phyloP scores from a whole-genome alignment of 2,113 vertebrate species.

The Anoura caudifer region DNA sequence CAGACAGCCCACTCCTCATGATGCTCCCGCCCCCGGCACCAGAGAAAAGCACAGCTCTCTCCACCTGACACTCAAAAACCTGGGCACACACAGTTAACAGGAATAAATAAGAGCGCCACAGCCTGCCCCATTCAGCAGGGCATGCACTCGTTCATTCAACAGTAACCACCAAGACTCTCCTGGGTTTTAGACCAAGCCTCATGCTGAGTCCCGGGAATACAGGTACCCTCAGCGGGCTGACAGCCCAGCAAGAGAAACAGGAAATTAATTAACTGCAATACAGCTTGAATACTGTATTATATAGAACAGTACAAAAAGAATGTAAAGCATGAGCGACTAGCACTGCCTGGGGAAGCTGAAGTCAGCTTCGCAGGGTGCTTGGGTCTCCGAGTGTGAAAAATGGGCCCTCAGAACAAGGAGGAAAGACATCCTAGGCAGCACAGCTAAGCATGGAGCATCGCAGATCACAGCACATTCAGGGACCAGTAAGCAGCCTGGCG shows the following conservation, averaged over 20 bases:
- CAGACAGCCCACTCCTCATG: not conserved
- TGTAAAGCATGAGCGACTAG: not conserved
- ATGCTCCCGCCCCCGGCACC: not conserved
- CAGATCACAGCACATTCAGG: not conserved
- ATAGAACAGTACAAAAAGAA: not conserved
- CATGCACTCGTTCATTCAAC: not conserved
- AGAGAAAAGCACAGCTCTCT: not conserved
- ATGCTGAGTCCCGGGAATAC: not conserved
- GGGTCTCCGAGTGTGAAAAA: not conserved
- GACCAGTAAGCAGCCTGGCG: not conserved
- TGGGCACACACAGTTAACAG: not conserved
- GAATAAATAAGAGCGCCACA: not conserved
- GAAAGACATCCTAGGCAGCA: not conserved
- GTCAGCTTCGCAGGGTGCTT: not conserved
- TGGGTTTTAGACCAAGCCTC: constrained; percentile 13
- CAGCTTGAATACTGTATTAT: not conserved
- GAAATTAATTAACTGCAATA: constrained; percentile 9
- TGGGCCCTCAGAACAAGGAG: not conserved
- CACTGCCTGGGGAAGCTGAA: not conserved
- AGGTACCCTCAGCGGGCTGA: not conserved
- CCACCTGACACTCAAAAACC: not conserved
- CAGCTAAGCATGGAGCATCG: not conserved
- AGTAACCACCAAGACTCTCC: not conserved
- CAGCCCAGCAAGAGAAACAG: not conserved
- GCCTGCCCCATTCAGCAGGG: not conserved